phyloP scores from a whole-genome alignment of 2,888 invertebrate species.

The Cheilosia urbana region DNA sequence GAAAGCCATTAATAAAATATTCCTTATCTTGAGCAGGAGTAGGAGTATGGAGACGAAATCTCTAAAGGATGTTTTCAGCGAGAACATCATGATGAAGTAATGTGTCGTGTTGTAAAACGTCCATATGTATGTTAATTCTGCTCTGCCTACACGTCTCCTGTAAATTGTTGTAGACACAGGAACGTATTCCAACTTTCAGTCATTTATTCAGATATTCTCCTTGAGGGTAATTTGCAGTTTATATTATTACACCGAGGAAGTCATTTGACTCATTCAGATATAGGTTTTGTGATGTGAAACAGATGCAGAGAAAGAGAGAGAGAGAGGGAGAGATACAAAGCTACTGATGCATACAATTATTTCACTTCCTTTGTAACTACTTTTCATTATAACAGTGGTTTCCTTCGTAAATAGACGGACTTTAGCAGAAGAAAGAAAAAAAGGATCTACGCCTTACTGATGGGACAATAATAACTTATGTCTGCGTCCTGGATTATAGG shows the following conservation, averaged over 20 bases:
- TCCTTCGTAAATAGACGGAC: not conserved
- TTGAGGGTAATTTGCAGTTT: conserved; percentile 39
- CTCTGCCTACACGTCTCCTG: not conserved
- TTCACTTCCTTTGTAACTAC: conserved; percentile 42
- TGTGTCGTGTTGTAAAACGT: not conserved
- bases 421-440: not conserved
- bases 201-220: conserved; percentile 23
- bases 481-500: not conserved
- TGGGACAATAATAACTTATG: not conserved
- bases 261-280: conserved; percentile 29
- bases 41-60: not conserved
- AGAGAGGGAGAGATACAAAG: not conserved
- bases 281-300: not conserved
- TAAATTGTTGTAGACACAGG: not conserved
- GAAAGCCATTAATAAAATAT: conserved; percentile 15
- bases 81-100: conserved; percentile 10
- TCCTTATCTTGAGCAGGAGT: not conserved
- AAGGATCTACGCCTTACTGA: not conserved
- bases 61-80: not conserved
- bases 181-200: not conserved
- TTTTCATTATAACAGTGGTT: conserved; percentile 29
- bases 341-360: conserved; percentile 7
- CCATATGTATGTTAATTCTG: not conserved
- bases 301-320: no score
- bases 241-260: conserved; percentile 31